Conservation (phyloP, 1,140 invertebrate species). For the Aphaenogaster ashmeadi region DNA sequence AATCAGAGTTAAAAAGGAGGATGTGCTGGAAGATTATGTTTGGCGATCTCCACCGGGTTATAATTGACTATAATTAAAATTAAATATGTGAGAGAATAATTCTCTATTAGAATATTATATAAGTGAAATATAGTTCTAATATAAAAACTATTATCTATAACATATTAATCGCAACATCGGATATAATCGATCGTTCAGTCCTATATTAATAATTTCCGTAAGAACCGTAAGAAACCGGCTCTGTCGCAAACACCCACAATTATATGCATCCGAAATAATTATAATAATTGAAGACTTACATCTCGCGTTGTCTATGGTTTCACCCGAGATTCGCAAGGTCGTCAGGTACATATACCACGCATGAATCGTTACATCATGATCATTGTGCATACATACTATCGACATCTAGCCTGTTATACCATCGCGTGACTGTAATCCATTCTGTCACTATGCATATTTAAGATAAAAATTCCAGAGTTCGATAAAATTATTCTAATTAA, state of each 20-base stretch:
- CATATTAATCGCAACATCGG: background rate
- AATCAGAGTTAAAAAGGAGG: background rate
- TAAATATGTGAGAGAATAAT: background rate
- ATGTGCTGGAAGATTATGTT: slow-evolving; percentile 14
- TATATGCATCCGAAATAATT: slow-evolving; percentile 71
- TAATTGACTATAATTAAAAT: slow-evolving; percentile 15
- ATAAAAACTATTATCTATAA: background rate
- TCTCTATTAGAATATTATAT: slow-evolving; percentile 29
- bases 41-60: background rate
- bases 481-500: slow-evolving; percentile 35
- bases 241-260: slow-evolving; percentile 31
- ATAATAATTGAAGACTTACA: slow-evolving; percentile 77
- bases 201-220: slow-evolving; percentile 20
- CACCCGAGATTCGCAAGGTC: slow-evolving; percentile 77
- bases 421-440: slow-evolving; percentile 30
- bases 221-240: slow-evolving; percentile 8
- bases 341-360: slow-evolving; percentile 76
- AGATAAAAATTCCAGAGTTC: slow-evolving; percentile 6
- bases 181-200: background rate
- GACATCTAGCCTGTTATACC: background rate
- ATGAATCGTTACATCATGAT: slow-evolving; percentile 81
- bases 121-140: background rate
- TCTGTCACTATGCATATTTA: slow-evolving; percentile 2
- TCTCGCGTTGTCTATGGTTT: slow-evolving; percentile 68
- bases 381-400: slow-evolving; percentile 10